A percentile compares a stretch with the other conserved stretches of the same genome.
These are phyloP conservation scores for Chlorops oryzae DNA, from an alignment of 1,140 invertebrate species.

Conservation along the genomic window DNA sequence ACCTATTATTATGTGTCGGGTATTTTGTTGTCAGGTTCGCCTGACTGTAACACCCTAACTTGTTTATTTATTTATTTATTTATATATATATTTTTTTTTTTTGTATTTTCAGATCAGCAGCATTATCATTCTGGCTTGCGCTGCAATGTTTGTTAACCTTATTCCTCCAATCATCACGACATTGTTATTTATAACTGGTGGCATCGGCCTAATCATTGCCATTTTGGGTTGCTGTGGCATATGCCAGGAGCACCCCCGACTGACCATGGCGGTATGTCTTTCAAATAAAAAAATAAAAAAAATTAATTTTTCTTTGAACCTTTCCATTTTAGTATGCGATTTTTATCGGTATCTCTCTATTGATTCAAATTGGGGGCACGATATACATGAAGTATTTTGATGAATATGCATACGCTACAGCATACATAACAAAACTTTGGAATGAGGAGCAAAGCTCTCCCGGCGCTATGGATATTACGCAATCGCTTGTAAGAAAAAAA, in stretches of 20 bases:
- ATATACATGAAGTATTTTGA: neutral
- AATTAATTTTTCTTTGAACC: constrained; percentile 2
- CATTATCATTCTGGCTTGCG: constrained; percentile 7
- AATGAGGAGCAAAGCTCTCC: constrained; percentile 19
- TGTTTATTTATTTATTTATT: too few relatives aligned
- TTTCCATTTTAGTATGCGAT: constrained; percentile 29
- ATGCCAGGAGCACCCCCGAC: constrained; percentile 35
- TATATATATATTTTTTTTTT: neutral
- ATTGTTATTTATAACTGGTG: constrained; percentile 26
- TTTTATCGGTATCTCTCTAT: constrained; percentile 23
- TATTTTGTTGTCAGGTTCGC: too few relatives aligned
- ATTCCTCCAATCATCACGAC: too few relatives aligned
- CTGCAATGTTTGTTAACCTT: too few relatives aligned
- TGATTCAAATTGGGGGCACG: constrained; percentile 24
- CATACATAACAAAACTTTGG: constrained; percentile 19
- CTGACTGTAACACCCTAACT: too few relatives aligned
- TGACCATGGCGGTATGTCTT: constrained; percentile 39
- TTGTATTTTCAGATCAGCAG: constrained; percentile 9
- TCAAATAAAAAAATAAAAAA: neutral
- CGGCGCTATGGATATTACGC: constrained; percentile 25
- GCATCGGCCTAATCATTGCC: constrained; percentile 28
- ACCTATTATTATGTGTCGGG: too few relatives aligned
- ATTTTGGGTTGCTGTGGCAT: constrained; percentile 40
- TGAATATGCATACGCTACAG: neutral
- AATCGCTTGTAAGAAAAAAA: constrained; percentile 2